Percentiles rank a stretch among this genome's conserved stretches.
phyloP scores from a whole-genome alignment of 2,113 vertebrate species.

The Eudorcas thomsonii region DNA sequence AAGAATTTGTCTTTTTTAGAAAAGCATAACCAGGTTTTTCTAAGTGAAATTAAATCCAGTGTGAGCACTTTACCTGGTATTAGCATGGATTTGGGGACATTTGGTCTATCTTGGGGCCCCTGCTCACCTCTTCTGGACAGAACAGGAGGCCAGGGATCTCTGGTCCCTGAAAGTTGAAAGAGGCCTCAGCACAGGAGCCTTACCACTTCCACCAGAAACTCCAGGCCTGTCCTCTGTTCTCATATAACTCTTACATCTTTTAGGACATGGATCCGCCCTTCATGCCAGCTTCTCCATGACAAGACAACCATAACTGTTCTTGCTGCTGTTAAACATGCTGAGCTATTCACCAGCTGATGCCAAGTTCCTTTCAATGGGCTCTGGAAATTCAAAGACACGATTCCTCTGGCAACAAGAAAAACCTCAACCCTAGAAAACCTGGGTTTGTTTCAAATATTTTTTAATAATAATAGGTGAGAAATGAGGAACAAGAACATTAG shows the following conservation, averaged over 20 bases:
- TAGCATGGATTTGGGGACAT: not conserved
- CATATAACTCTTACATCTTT: not conserved
- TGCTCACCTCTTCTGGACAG: not conserved
- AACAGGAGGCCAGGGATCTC: not conserved
- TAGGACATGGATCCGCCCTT: not conserved
- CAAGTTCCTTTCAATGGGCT: not conserved
- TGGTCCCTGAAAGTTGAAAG: not conserved
- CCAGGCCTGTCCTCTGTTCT: not conserved
- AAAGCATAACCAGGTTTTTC: not conserved
- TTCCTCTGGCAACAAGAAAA: not conserved
- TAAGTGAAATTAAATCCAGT: not conserved
- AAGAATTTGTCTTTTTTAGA: not conserved
- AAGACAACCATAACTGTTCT: not conserved
- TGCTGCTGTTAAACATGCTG: not conserved
- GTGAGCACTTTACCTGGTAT: not conserved
- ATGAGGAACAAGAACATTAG: not conserved
- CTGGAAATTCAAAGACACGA: not conserved
- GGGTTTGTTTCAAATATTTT: not conserved
- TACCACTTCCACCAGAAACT: not conserved
- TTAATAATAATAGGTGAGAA: not conserved
- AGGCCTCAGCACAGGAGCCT: not conserved
- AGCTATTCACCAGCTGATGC: not conserved
- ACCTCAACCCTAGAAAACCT: not conserved
- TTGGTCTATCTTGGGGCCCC: fast-evolving
- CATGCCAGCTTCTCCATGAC: not conserved